These are phyloP conservation scores for Drosophila pseudoananassae DNA, from an alignment of 1,140 invertebrate genomes.

Conservation along the genomic window DNA sequence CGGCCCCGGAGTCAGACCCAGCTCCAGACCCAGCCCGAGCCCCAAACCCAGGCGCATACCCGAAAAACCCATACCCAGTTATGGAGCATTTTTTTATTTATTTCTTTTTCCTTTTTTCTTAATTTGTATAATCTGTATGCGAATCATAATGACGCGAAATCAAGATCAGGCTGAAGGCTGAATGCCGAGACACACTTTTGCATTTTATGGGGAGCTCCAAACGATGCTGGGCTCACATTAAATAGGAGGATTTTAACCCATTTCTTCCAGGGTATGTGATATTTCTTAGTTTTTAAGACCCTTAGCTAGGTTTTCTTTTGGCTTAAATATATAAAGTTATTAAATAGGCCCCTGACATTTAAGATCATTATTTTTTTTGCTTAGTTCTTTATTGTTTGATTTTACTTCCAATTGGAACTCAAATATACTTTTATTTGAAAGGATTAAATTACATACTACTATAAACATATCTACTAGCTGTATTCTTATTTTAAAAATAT, in stretches of 20 bases:
- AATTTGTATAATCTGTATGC: constrained; percentile 64
- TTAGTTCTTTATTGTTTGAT: too few species aligned
- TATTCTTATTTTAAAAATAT: not conserved
- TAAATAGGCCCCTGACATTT: too few species aligned
- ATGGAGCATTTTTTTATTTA: constrained; percentile 2
- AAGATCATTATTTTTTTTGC: too few species aligned
- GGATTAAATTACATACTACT: too few species aligned
- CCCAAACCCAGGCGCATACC: constrained; percentile 7
- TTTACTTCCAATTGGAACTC: too few species aligned
- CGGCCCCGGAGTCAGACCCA: constrained; percentile 8
- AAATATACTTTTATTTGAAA: not conserved
- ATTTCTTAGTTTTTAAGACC: not conserved
- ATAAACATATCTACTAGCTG: too few species aligned
- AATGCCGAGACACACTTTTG: constrained; percentile 64
- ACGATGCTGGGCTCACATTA: constrained; percentile 10
- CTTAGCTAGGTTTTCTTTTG: not conserved
- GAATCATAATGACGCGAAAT: constrained; percentile 77
- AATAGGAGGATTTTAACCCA: constrained; percentile 34
- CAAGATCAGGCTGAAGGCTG: constrained; percentile 62
- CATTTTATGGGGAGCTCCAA: constrained; percentile 39
- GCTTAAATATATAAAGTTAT: too few species aligned
- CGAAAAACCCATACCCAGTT: constrained; percentile 7
- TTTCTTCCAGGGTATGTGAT: not conserved
- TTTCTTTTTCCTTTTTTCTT: constrained; percentile 23
- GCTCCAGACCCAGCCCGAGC: not conserved